Evolutionary conservation across 2,113 vertebrate species (phyloP).

Genomic region (Mastomys coucha): DNA sequence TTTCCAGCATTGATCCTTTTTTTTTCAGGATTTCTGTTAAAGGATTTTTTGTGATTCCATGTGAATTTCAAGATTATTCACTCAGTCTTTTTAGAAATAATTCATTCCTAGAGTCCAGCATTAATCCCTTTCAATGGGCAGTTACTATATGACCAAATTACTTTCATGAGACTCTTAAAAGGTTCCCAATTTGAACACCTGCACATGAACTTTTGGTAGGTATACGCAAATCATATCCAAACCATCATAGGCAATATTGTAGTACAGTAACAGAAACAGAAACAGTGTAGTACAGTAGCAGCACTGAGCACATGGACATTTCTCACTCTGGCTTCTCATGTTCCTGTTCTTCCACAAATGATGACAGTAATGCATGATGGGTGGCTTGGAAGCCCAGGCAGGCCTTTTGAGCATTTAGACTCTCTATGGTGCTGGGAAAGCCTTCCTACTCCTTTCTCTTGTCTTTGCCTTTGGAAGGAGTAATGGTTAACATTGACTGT

Average conservation of each 20-base stretch:
- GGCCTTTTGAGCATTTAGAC: background rate
- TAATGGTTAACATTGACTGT: background rate
- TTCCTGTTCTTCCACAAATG: background rate
- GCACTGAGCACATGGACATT: background rate
- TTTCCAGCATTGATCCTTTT: background rate
- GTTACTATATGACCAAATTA: background rate
- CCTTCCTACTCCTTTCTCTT: background rate
- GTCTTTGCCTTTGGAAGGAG: background rate
- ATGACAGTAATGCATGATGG: background rate
- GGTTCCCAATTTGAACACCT: background rate
- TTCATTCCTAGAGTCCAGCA: background rate
- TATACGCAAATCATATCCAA: no score
- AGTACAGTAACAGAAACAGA: background rate
- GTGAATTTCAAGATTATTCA: background rate
- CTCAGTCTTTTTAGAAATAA: background rate
- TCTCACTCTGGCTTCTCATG: background rate
- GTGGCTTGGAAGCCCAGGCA: no score
- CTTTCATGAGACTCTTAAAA: background rate
- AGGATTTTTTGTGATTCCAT: background rate
- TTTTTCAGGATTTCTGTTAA: background rate
- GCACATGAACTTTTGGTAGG: background rate
- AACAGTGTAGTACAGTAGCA: rapidly evolving
- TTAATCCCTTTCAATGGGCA: background rate
- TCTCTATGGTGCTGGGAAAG: background rate
- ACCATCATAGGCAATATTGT: no score